Evolutionary conservation across 2,113 vertebrate species (phyloP).

Genomic region (Gracilinanus agilis): DNA sequence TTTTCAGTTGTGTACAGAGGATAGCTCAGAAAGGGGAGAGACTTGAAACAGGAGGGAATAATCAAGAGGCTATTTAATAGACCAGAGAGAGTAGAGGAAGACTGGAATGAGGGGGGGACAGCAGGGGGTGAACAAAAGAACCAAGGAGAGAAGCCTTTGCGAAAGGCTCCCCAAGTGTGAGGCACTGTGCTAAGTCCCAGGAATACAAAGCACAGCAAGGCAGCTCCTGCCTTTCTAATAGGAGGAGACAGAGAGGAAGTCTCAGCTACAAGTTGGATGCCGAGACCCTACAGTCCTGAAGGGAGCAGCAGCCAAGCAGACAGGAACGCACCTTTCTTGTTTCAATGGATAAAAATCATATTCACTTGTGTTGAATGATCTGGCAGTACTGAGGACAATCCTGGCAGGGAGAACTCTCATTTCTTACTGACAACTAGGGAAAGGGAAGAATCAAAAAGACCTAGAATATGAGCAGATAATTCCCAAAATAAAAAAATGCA

Average conservation of each 20-base stretch:
- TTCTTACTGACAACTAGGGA: background rate
- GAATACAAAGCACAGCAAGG: background rate
- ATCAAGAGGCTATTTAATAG: background rate
- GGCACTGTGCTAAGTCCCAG: background rate
- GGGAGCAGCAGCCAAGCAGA: background rate
- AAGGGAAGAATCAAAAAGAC: background rate
- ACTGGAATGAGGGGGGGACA: background rate
- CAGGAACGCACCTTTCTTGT: background rate
- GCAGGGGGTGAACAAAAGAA: background rate
- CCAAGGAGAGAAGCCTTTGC: background rate
- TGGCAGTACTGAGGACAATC: too few relatives aligned
- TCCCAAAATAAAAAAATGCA: background rate
- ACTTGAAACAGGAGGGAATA: background rate
- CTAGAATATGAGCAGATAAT: background rate
- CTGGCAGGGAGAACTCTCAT: background rate
- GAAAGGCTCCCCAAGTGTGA: background rate
- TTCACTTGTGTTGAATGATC: background rate
- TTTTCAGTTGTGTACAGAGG: background rate
- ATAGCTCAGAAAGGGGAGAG: background rate
- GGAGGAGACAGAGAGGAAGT: background rate
- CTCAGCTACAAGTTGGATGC: background rate
- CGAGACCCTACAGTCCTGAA: background rate
- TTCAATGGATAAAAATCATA: background rate
- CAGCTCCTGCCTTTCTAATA: background rate
- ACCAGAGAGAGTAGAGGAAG: background rate